phyloP scores from a whole-genome alignment of 1,140 invertebrate genomes.

The Amyelois transitella region DNA sequence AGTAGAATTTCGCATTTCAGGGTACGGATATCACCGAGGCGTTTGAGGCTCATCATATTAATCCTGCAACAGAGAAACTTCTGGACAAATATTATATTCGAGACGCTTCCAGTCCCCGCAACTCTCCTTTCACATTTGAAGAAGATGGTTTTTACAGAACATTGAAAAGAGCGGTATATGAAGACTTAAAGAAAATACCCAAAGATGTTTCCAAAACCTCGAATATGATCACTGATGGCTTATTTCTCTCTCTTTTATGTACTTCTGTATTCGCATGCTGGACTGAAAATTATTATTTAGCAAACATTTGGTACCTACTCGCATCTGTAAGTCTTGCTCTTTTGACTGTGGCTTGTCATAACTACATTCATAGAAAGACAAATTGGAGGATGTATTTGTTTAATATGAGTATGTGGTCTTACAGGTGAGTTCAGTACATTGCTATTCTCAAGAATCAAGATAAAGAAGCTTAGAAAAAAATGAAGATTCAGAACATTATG shows the following conservation, averaged over 20 bases:
- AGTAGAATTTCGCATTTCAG: constrained; percentile 24
- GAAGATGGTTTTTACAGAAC: constrained; percentile 81
- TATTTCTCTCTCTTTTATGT: constrained; percentile 35
- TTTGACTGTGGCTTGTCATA: constrained; percentile 80
- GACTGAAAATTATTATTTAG: constrained; percentile 35
- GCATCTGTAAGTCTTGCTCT: constrained; percentile 74
- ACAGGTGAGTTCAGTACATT: constrained; percentile 59
- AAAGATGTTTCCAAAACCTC: constrained; percentile 23
- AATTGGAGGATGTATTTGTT: constrained; percentile 90
- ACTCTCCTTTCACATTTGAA: constrained; percentile 80
- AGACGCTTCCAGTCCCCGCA: constrained; percentile 74
- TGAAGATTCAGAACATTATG: neutral
- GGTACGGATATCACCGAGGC: constrained; percentile 86
- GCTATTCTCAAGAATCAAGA: neutral
- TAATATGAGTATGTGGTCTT: constrained; percentile 80
- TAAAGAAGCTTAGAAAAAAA: neutral
- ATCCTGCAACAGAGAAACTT: constrained; percentile 68
- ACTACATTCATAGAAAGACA: constrained; percentile 86
- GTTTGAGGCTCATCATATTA: constrained; percentile 81
- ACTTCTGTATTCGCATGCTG: constrained; percentile 39
- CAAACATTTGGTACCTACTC: constrained; percentile 34
- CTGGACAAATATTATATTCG: constrained; percentile 78
- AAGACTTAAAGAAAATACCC: constrained; percentile 71
- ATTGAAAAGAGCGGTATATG: constrained; percentile 76
- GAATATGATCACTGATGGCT: constrained; percentile 41